Conservation (phyloP, 1,140 invertebrate genomes). For the Microvelia longipes region DNA sequence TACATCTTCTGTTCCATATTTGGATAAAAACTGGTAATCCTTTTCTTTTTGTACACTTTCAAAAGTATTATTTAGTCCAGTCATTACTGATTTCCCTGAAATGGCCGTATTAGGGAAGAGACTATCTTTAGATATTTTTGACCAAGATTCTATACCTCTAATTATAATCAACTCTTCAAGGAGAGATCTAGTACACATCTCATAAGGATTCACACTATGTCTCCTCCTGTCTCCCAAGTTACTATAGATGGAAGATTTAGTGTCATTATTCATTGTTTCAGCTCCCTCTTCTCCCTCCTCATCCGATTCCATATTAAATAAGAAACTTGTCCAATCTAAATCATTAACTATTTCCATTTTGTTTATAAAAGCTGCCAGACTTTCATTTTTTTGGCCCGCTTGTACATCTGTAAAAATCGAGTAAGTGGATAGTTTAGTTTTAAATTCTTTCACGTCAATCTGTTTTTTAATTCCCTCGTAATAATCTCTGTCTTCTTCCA, state of each 20-base stretch:
- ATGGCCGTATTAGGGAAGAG: too few species aligned
- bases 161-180: neutral
- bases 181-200: neutral
- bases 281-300: neutral
- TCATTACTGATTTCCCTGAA: neutral
- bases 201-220: too few species aligned
- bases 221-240: too few species aligned
- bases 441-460: neutral
- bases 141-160: neutral
- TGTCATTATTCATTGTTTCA: neutral
- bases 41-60: neutral
- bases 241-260: too few species aligned
- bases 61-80: neutral
- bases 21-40: neutral
- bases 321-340: neutral
- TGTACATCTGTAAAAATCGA: neutral
- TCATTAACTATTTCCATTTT: neutral
- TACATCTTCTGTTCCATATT: neutral
- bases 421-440: neutral
- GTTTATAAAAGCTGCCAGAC: neutral
- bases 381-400: neutral
- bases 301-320: neutral
- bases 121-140: neutral
- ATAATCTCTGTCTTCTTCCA: neutral
- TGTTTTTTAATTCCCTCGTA: neutral